Evolutionary conservation across 2,888 invertebrate genomes (phyloP), one percentile per base, ranked within the genome.

Genomic region (Plagiodera versicolora): DNA sequence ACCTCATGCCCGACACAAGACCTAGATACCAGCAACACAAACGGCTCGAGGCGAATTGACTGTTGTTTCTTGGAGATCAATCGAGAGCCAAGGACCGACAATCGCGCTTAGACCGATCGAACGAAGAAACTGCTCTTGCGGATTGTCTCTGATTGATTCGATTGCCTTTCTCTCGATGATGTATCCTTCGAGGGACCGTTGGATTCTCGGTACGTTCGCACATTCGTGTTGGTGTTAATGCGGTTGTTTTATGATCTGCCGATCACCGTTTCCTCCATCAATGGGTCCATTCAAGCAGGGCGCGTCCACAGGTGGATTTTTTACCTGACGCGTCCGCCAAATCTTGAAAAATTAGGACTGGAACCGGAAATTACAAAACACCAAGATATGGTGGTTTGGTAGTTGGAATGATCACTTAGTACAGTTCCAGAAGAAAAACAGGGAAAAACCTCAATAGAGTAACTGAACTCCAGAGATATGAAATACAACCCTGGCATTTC

Each of bases 131-230:
- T 2, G 8, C 11, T 28, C 32, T 6, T 2, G 32, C 32, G 10
- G 58, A 16, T 28, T 60, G 65, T 66, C 63, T 44, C 44, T 59
- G 65, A 58, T 66, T 47, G 61, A 28, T 56, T 18, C 58, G 52
- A 59, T 66, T 58, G 58, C 65, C 65, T 66, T 66, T 66, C 65
- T 66, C 65, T 66, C 49, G 20, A 53, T 28, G 9, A 32, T 2
- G 32, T 35, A 28, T 39, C 51, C 51, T 57, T 45, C 50, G 45
- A 11, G 44, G 51, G 58, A 58, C 58, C 58, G 58, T 58, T 58
- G 58, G 52, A 52, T 57, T 58, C 58, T 58, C 30, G 47, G 58
- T 58, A 58, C 19, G 47, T 58, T 58, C 47, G 48, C 39, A 52
- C 58, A 48, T 53, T 58, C 47, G 17, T 45, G 19, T 52, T 24